Conservation (phyloP, 2,113 vertebrate genomes). For the Pionites leucogaster region DNA sequence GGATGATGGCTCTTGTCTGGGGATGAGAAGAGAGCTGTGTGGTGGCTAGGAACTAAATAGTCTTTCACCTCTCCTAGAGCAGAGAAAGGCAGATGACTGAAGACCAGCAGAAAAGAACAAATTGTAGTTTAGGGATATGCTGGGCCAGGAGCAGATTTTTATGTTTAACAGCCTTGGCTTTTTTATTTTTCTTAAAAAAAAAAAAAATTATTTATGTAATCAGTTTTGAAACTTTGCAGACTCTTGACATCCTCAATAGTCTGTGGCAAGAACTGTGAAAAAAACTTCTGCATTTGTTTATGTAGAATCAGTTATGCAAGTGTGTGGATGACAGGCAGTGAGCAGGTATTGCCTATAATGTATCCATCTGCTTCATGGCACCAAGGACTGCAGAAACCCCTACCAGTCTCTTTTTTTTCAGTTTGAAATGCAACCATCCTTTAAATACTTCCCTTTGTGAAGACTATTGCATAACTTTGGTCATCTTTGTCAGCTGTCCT, state of each 20-base stretch:
- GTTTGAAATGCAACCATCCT: not conserved
- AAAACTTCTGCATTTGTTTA: not conserved
- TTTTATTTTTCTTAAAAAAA: not conserved
- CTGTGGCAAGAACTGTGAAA: not conserved
- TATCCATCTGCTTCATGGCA: not conserved
- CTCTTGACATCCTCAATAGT: not conserved
- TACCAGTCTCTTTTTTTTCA: not conserved
- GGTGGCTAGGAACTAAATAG: not conserved
- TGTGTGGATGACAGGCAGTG: not conserved
- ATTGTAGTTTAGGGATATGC: not conserved
- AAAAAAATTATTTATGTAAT: not conserved
- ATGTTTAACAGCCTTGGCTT: not conserved
- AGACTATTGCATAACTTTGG: not conserved
- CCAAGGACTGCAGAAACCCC: not conserved
- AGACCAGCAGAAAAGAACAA: not conserved
- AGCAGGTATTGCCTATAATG: not conserved
- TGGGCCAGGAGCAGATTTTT: not conserved
- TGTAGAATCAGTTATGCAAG: not conserved
- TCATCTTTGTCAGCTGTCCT: not conserved
- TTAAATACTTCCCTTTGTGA: not conserved
- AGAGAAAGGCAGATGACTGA: not conserved
- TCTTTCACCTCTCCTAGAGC: not conserved
- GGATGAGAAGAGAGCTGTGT: not conserved
- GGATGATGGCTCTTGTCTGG: not conserved
- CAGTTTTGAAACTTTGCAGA: not conserved